Percentiles rank a stretch among this genome's conserved stretches.
phyloP scores from a whole-genome alignment of 2,113 vertebrate species.

The Grallaria varia region DNA sequence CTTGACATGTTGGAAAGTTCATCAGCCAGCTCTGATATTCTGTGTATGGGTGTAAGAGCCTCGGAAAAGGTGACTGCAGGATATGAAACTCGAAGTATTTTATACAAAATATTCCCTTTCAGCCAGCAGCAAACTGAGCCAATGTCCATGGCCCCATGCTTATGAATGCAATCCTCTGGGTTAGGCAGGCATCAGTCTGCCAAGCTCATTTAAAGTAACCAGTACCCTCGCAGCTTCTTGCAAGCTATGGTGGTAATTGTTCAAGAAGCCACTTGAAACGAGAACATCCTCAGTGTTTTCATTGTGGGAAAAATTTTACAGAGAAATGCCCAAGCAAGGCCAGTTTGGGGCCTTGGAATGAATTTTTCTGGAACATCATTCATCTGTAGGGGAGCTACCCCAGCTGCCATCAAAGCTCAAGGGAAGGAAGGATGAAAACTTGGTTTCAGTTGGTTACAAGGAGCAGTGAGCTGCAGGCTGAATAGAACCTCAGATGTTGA shows the following conservation, averaged over 20 bases:
- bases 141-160: not conserved
- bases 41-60: not conserved
- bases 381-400: not conserved
- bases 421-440: not conserved
- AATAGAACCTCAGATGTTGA: not conserved
- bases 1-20: not conserved
- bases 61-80: not conserved
- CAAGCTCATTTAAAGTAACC: not conserved
- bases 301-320: not conserved
- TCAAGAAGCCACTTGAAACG: not conserved
- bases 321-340: not conserved
- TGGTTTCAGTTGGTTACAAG: not conserved
- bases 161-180: not conserved
- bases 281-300: not conserved
- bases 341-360: not conserved
- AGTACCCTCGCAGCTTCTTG: not conserved
- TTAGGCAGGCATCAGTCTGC: not conserved
- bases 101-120: not conserved
- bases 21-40: not conserved
- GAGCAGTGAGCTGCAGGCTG: not conserved
- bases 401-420: not conserved
- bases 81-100: not conserved
- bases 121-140: not conserved
- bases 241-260: not conserved
- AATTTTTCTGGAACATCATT: not conserved